These are phyloP conservation scores for Drosophila infuscata DNA, from an alignment of 2,888 invertebrate genomes.

Conservation along the genomic window DNA sequence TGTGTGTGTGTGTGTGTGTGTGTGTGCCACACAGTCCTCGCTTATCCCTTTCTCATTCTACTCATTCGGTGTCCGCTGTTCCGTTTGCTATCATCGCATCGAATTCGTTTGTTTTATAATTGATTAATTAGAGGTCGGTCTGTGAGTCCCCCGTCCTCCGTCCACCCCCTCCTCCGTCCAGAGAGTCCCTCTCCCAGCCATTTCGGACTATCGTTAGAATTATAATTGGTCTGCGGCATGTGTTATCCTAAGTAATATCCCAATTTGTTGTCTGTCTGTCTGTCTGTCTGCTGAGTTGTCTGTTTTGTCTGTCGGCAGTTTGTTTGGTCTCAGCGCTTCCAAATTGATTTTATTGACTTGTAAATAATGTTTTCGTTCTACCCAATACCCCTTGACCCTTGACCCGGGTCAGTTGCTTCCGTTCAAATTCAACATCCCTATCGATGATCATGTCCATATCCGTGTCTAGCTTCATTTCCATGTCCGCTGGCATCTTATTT, in stretches of 20 bases:
- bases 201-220: slow-evolving; percentile 69
- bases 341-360: slow-evolving; percentile 80
- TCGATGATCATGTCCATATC: slow-evolving; percentile 16
- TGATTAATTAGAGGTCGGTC: slow-evolving; percentile 84
- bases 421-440: slow-evolving; percentile 26
- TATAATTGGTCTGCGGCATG: slow-evolving; percentile 82
- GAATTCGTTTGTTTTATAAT: slow-evolving; percentile 81
- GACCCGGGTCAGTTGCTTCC: slow-evolving; percentile 42
- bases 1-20: too few relatives aligned
- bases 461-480: slow-evolving; percentile 4
- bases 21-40: slow-evolving; percentile 34
- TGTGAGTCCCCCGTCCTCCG: slow-evolving; percentile 10
- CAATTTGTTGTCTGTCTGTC: slow-evolving; percentile 49
- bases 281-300: neutral
- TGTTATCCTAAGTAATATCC: slow-evolving; percentile 76
- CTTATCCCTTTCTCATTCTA: slow-evolving; percentile 54
- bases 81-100: slow-evolving; percentile 55
- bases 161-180: neutral
- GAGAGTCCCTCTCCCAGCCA: slow-evolving; percentile 8
- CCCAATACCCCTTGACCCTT: slow-evolving; percentile 26
- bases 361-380: slow-evolving; percentile 64
- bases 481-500: slow-evolving; percentile 38
- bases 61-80: slow-evolving; percentile 4
- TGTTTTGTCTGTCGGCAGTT: slow-evolving; percentile 53
- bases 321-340: slow-evolving; percentile 55